Conservation (phyloP, 23 tunicate genomes). For the Corella eumyota region DNA sequence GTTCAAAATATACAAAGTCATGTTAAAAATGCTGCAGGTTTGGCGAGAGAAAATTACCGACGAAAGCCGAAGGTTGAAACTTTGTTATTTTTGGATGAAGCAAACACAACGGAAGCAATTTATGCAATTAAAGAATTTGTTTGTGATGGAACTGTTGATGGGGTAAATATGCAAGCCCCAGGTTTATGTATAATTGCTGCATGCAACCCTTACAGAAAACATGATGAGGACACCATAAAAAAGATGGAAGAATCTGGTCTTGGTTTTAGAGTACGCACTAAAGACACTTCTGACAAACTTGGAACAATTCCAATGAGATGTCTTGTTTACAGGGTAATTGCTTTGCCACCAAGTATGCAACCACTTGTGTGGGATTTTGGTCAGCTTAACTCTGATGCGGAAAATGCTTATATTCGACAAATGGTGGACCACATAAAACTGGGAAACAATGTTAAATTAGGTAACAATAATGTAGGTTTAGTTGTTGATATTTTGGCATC, state of each 20-base stretch:
- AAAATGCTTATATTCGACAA: slow-evolving; percentile 51
- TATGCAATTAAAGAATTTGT: slow-evolving; percentile 79
- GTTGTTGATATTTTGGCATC: slow-evolving; percentile 30
- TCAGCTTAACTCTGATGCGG: slow-evolving; percentile 32
- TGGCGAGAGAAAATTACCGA: slow-evolving; percentile 15
- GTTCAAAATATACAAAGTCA: slow-evolving; percentile 33
- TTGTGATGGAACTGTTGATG: slow-evolving; percentile 54
- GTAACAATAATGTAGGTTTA: not conserved
- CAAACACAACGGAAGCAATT: slow-evolving; percentile 76
- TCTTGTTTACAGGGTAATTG: slow-evolving; percentile 65
- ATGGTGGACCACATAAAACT: not conserved
- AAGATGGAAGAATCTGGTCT: slow-evolving; percentile 72
- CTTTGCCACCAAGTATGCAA: slow-evolving; percentile 85
- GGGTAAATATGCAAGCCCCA: slow-evolving; percentile 15
- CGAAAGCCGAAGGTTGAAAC: slow-evolving; percentile 18
- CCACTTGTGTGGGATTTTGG: slow-evolving; percentile 88
- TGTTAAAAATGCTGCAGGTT: slow-evolving; percentile 13
- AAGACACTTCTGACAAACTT: slow-evolving; percentile 40
- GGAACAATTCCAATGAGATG: slow-evolving; percentile 70
- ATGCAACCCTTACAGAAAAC: slow-evolving; percentile 61
- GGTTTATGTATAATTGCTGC: slow-evolving; percentile 48
- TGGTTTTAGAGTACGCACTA: slow-evolving; percentile 50
- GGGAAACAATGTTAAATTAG: not conserved
- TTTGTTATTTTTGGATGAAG: slow-evolving; percentile 60
- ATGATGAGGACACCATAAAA: slow-evolving; percentile 32